Evolutionary conservation across 2,888 invertebrate species (phyloP), one percentile per base, ranked within the genome.

Genomic region (Harmothoe impar): DNA sequence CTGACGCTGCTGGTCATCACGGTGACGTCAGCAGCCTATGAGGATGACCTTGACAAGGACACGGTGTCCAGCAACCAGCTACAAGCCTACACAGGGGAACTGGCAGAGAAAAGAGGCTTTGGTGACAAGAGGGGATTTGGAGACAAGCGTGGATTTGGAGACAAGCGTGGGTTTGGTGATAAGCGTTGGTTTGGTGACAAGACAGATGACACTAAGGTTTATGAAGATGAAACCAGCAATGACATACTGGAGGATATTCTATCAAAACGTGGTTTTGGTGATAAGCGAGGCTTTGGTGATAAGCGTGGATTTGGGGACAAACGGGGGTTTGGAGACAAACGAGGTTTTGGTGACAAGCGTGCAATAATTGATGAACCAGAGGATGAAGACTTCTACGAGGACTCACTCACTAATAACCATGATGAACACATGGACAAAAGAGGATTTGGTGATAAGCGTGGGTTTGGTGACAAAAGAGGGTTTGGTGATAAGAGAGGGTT

Each of bases 401-500:
- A 35, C 33, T n/a, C 20, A 5, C 43, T 15, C 5, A 35, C 20
- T 20, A 35, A 78, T 78, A 0, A 12, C 10, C 1, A 35, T 51
- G 84, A 35, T 35, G 43, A 35, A 33, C 10, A 12, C 17, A 15
- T 51, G 35, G 84, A 84, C 17, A 84, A 84, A 43, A 35, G 84
- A 84, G 84, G 84, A 15, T 84, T 84, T 25, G 84, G 84, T 23
- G 84, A 84, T 35, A 84, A 84, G 43, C 10, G 84, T 3, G 43
- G 84, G 0, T 84, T 84, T 84, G 84, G 84, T 51, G 84, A 84
- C 23, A 84, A 84, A 35, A 17, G 84, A 51, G 84, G 84, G 10
- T 84, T 84, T 84, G 84, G 84, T 23, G 84, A 84, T 51, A 84
- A 84, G 25, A 84, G 84, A 84, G 84, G 84, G 0, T 84, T 84